phyloP scores from a whole-genome alignment of 2,797 vertebrate genomes.

The Bucorvus abyssinicus region DNA sequence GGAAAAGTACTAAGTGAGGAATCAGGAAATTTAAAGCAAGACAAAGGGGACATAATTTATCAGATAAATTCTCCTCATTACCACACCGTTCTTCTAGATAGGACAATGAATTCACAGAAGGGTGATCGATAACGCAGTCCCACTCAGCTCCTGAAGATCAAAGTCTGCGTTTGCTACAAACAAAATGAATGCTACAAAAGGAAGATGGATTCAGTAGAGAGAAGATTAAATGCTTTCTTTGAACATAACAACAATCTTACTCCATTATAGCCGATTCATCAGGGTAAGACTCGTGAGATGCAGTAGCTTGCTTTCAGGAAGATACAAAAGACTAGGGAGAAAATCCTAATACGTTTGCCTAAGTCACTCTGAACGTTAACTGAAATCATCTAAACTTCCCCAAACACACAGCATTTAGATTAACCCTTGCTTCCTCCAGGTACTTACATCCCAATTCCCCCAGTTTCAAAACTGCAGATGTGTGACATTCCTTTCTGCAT shows the following conservation, averaged over 20 bases:
- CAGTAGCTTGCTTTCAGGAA: not conserved
- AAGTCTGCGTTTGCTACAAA: conserved; percentile 25
- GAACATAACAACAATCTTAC: conserved; percentile 30
- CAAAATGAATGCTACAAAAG: conserved; percentile 55
- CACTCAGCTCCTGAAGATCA: conserved; percentile 63
- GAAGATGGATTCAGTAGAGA: conserved; percentile 50
- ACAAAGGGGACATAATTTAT: conserved; percentile 26
- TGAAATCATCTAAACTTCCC: not conserved
- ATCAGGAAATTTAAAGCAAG: conserved; percentile 26
- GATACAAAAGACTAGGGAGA: not conserved
- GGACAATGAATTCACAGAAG: conserved; percentile 47
- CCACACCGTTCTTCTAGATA: conserved; percentile 44
- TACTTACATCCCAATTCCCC: not conserved
- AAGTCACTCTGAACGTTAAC: not conserved
- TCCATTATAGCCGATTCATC: conserved; percentile 16
- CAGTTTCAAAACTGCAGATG: not conserved
- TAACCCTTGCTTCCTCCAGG: not conserved
- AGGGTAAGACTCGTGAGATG: not conserved
- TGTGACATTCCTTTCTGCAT: not conserved
- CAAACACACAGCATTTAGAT: not conserved
- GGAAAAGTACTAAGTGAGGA: conserved; percentile 5
- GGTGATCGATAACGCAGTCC: conserved; percentile 32
- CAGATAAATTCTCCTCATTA: conserved; percentile 46
- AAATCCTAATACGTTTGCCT: not conserved
- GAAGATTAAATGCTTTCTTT: conserved; percentile 41